Evolutionary conservation across 2,113 vertebrate genomes (phyloP).

Genomic region (Brachyhypopomus gauderio): DNA sequence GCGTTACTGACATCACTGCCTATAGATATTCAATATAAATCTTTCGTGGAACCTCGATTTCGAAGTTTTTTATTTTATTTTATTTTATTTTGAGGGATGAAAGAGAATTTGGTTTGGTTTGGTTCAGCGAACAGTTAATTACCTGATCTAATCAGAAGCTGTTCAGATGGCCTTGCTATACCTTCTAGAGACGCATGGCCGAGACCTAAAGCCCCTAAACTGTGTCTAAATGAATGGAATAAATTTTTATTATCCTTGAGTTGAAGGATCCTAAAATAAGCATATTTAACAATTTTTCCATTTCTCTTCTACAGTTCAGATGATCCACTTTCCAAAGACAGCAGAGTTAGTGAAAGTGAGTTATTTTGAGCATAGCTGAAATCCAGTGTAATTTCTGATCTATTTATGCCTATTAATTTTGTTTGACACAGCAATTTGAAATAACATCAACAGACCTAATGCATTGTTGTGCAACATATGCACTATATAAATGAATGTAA

Average conservation of each 20-base stretch:
- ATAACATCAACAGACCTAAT: background rate
- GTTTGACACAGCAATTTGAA: too few species aligned
- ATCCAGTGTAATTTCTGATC: background rate
- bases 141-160: slow-evolving; percentile 23
- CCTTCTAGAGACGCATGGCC: slow-evolving; percentile 33
- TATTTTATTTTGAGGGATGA: background rate
- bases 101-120: background rate
- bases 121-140: background rate
- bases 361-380: slow-evolving; percentile 10
- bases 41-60: background rate
- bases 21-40: too few species aligned
- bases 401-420: slow-evolving; percentile 3
- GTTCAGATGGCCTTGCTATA: background rate
- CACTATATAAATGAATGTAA: background rate
- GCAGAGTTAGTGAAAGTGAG: slow-evolving; percentile 54
- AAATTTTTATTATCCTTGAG: background rate
- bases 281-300: background rate
- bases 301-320: slow-evolving; percentile 54
- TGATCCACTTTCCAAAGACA: slow-evolving; percentile 47
- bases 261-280: background rate
- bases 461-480: background rate
- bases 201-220: background rate
- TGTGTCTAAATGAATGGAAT: slow-evolving; percentile 24
- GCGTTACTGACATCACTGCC: too few species aligned
- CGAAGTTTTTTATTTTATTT: too few species aligned